phyloP scores from a whole-genome alignment of 2,113 vertebrate genomes.

The Semnopithecus entellus region DNA sequence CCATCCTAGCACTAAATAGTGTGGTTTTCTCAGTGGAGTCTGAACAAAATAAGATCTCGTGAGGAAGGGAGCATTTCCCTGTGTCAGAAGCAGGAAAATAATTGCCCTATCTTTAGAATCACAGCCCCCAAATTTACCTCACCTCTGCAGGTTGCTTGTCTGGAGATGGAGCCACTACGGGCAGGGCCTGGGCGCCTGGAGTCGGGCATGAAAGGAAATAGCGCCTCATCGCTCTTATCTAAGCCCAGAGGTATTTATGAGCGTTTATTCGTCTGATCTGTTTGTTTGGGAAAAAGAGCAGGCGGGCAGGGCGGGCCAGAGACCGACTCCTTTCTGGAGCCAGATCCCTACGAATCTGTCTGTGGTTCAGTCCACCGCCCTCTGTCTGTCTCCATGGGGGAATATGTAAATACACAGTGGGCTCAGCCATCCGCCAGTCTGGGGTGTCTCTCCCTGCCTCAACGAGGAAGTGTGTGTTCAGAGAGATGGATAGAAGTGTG shows the following conservation, averaged over 20 bases:
- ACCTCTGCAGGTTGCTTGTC: constrained; percentile 78
- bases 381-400: constrained; percentile 52
- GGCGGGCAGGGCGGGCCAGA: constrained; percentile 67
- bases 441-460: background rate
- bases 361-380: constrained; percentile 50
- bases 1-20: background rate
- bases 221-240: constrained; percentile 81
- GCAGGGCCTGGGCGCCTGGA: constrained; percentile 73
- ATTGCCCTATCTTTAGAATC: constrained; percentile 27
- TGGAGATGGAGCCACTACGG: constrained; percentile 36
- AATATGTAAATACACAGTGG: constrained; percentile 62
- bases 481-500: background rate
- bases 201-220: constrained; percentile 79
- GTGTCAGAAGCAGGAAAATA: background rate
- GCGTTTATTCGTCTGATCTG: constrained; percentile 81
- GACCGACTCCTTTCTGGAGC: constrained; percentile 69
- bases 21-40: background rate
- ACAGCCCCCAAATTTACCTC: constrained; percentile 61
- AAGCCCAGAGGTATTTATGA: constrained; percentile 82
- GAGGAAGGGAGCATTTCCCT: background rate
- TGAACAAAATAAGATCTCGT: background rate
- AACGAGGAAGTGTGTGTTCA: background rate
- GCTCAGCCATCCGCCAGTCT: background rate
- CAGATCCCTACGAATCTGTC: constrained; percentile 64
- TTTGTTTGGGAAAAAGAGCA: constrained; percentile 81